Evolutionary conservation across 2,888 invertebrate species (phyloP), one percentile per base, ranked within the genome.

Genomic region (Drosophila limbata): DNA sequence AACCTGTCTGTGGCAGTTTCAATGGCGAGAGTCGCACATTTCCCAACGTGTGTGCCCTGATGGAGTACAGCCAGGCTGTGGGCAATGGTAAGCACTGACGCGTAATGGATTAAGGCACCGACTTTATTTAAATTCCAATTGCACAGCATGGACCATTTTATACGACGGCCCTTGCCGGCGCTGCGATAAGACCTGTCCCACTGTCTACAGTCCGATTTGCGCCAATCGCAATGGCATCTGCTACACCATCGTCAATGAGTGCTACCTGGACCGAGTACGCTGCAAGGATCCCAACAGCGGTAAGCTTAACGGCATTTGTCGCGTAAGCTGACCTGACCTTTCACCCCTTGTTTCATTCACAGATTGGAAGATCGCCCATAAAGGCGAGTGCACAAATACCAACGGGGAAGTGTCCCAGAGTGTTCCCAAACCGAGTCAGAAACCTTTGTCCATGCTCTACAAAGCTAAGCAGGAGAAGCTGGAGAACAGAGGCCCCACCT

Each of bases 221-320:
- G 82, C 84, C 33, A 79, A 55, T 15, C 81, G 86, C 28, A 89
- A 90, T 25, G 86, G 86, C 28, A 55, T 83, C 8, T 78, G 80
- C 48, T 82, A 88, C 40, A 91, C 91, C 1, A 82, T 90, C 65
- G 66, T 85, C 47, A 91, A 90, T 60, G 81, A 84, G n/a, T 90
- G 90, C 57, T 90, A 81, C 42, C 63, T 84, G 62, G 80, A 90
- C 19, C 71, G 82, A 21, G 79, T 76, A 10, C 79, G 85, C 42
- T 90, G 91, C 76, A 78, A 81, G 73, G 88, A 90, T 63, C 84
- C 86, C 21, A 70, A 44, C 4, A 84, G 77, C 40, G 66, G 90
- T 90, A 70, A 77, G 88, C 67, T 31, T 44, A 8, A 8, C 28
- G 47, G 9, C 9, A 19, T 28, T 21, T 42, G 9, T 9, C 31